Conservation (phyloP, 2,797 vertebrate genomes). For the Hemitrygon akajei region DNA sequence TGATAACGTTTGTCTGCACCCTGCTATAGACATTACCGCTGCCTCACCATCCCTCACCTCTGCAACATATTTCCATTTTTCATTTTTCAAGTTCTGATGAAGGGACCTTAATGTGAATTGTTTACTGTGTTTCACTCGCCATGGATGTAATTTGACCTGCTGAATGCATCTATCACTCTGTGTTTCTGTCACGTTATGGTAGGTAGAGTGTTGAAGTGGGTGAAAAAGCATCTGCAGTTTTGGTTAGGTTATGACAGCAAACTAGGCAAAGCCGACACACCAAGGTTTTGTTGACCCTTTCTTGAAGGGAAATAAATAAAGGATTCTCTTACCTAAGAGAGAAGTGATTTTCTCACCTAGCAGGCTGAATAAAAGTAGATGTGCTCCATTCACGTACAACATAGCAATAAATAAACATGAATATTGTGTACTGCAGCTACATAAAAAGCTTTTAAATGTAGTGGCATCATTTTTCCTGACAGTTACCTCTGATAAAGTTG, state of each 20-base stretch:
- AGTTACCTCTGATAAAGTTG: slow-evolving; percentile 16
- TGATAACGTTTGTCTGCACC: too few species aligned
- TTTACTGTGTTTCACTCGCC: too few species aligned
- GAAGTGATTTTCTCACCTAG: neutral
- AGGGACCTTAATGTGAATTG: too few species aligned
- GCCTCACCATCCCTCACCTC: too few species aligned
- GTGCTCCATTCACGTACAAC: neutral
- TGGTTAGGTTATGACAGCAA: neutral
- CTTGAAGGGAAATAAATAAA: neutral
- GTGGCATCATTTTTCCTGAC: slow-evolving; percentile 25
- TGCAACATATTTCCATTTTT: too few species aligned
- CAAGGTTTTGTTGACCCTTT: neutral
- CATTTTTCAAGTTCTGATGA: too few species aligned
- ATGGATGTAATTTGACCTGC: too few species aligned
- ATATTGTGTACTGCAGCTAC: neutral
- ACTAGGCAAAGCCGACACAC: too few species aligned
- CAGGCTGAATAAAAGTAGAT: neutral
- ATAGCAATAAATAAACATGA: slow-evolving; percentile 8
- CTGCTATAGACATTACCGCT: too few species aligned
- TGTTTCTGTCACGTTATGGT: neutral
- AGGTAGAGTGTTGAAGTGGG: neutral
- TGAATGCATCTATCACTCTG: too few species aligned
- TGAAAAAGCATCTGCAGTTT: neutral
- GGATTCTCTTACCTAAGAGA: neutral
- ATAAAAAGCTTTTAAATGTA: neutral